A percentile compares a stretch with the other conserved stretches of the same genome.
phyloP scores from a whole-genome alignment of 1,140 invertebrate species.

The Homarus americanus region DNA sequence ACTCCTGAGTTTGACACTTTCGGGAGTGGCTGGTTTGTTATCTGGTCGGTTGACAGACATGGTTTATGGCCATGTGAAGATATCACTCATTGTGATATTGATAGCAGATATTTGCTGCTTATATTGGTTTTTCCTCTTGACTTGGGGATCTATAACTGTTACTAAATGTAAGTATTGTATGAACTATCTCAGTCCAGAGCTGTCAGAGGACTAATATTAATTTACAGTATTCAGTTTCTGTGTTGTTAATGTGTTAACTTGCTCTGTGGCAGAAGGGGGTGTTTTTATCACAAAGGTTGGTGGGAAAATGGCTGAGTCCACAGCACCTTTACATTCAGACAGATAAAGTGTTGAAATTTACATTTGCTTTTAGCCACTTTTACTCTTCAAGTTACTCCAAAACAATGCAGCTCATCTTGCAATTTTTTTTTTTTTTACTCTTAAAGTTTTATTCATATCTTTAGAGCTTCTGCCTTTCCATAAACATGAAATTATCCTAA shows the following conservation, averaged over 20 bases:
- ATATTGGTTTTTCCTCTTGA: conserved; percentile 59
- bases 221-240: neutral
- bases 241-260: neutral
- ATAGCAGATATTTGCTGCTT: neutral
- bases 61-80: conserved; percentile 46
- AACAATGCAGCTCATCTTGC: too few species aligned
- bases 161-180: conserved; percentile 38
- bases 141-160: conserved; percentile 39
- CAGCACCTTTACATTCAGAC: too few species aligned
- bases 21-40: neutral
- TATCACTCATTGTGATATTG: conserved; percentile 30
- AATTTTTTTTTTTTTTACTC: too few species aligned
- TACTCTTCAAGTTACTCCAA: too few species aligned
- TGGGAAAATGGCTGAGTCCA: too few species aligned
- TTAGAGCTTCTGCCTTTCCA: too few species aligned
- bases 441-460: too few species aligned
- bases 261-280: neutral
- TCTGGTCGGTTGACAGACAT: conserved; percentile 44
- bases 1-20: neutral
- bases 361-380: too few species aligned
- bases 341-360: too few species aligned
- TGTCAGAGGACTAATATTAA: neutral
- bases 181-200: neutral
- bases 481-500: too few species aligned
- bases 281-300: too few species aligned